Percentiles rank a stretch among this genome's conserved stretches.
Conservation (phyloP, 2,113 vertebrate species). For the Apistogramma diplotaenia region DNA sequence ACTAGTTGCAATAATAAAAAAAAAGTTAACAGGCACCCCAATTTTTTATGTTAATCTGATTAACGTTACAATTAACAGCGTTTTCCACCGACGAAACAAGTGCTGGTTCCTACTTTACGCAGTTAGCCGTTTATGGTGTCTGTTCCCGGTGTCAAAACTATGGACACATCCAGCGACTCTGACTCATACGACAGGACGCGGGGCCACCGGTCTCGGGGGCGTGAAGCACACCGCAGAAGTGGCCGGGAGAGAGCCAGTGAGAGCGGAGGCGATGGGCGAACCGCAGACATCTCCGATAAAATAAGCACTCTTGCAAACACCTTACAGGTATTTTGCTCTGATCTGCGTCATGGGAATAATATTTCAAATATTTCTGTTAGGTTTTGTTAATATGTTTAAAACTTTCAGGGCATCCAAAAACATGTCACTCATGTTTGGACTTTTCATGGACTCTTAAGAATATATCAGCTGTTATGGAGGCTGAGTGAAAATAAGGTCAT, state of each 20-base stretch:
- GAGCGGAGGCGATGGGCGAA: conserved; percentile 25
- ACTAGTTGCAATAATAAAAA: not conserved
- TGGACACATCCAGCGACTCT: conserved; percentile 90
- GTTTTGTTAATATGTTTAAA: too few relatives aligned
- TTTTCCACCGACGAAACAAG: not conserved
- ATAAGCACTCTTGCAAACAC: conserved; percentile 88
- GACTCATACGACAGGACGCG: conserved; percentile 71
- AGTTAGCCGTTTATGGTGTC: not conserved
- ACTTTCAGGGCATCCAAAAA: too few relatives aligned
- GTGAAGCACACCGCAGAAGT: conserved; percentile 58
- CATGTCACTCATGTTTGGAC: too few relatives aligned
- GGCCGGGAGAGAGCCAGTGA: conserved; percentile 38
- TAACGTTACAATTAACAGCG: not conserved
- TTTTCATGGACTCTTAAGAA: too few relatives aligned
- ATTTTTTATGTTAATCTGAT: conserved; percentile 35
- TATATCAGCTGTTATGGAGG: too few relatives aligned
- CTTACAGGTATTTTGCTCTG: conserved; percentile 80
- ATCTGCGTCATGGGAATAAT: not conserved
- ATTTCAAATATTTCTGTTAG: too few relatives aligned
- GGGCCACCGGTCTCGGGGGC: conserved; percentile 61
- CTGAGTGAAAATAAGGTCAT: too few relatives aligned
- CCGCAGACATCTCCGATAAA: conserved; percentile 82
- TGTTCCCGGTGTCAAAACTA: conserved; percentile 52
- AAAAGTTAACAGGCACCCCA: not conserved
- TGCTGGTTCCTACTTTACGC: not conserved